Base-by-base conservation (phyloP, 2,888 invertebrate genomes). In the Nymphalis polychloros region DNA sequence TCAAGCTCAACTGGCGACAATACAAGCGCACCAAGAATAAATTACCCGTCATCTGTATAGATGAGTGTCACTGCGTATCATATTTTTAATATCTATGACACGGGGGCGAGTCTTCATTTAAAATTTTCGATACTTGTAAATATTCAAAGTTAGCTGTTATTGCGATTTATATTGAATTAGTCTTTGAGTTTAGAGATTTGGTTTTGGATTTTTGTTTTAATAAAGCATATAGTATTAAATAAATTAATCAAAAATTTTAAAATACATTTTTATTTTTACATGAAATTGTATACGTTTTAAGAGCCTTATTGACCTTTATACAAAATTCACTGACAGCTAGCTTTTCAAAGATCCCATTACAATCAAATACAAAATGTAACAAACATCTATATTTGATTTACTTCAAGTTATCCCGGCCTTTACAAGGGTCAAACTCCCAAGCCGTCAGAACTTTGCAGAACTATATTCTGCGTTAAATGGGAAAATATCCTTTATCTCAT, bases 1-100 rank as follows among this genome's bases (percentile, higher is more conserved):
- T 90, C 90, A 90, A 82, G 90, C 90, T 90, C 87, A 89, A 88
- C 86, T 79, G 84, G 84, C 84, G 87, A 88, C 88, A 88, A 83
- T 83, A 84, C 85, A 85, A 85, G 86, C 85, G 84, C 84, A 83
- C 82, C 81, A 72, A 67, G 70, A 72, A 73, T 72, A 72, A 69
- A 89, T 89, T 84, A 86, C 82, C 81, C 78, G 83, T 84, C 87
- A 87, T 89, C 86, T 87, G 85, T 88, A 88, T 87, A 88, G 88
- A 89, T 85, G 84, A 84, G 80, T 82, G 77, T 74, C 78, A 80
- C 79, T 64, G 52, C 20, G 57, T 63, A 46, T 67, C 60, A 70
- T 70, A 68, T 79, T 78, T 83, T 78, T 80, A 82, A 83, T 79
- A 77, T 75, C 76, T 75, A 74, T 53, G 62, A 71, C 52, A 48